Conservation (phyloP, 2,113 vertebrate genomes). For the Uropsilus gracilis region DNA sequence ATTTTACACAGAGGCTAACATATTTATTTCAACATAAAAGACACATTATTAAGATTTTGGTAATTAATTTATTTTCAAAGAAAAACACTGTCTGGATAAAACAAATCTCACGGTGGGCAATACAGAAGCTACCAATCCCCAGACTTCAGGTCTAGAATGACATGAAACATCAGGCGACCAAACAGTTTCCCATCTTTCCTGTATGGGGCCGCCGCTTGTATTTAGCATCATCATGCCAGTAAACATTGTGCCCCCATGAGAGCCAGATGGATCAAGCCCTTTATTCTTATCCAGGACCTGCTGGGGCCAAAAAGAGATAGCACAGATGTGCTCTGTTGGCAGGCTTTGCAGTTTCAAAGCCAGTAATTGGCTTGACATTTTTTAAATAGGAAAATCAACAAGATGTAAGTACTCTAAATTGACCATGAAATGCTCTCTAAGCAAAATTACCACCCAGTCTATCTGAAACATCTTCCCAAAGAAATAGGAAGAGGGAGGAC, state of each 20-base stretch:
- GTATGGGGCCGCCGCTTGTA: too few species aligned
- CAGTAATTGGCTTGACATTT: slow-evolving; percentile 49
- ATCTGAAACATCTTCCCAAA: not conserved
- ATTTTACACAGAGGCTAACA: not conserved
- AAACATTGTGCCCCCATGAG: not conserved
- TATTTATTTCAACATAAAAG: slow-evolving; percentile 19
- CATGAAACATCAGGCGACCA: too few species aligned
- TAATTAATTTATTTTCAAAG: not conserved
- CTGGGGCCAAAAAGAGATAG: not conserved
- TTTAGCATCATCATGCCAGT: not conserved
- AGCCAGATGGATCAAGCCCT: not conserved
- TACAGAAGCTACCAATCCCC: not conserved
- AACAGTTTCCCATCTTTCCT: not conserved
- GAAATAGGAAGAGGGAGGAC: not conserved
- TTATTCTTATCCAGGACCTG: not conserved
- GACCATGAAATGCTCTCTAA: not conserved
- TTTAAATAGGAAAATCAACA: slow-evolving; percentile 25
- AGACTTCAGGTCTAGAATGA: not conserved
- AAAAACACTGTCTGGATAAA: not conserved
- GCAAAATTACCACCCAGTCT: not conserved
- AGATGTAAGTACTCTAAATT: slow-evolving; percentile 29
- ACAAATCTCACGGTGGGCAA: not conserved
- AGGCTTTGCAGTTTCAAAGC: not conserved
- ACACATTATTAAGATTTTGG: not conserved
- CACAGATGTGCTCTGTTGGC: not conserved